Evolutionary conservation across 2,888 invertebrate species (phyloP).

Genomic region (Portevinia maculata): DNA sequence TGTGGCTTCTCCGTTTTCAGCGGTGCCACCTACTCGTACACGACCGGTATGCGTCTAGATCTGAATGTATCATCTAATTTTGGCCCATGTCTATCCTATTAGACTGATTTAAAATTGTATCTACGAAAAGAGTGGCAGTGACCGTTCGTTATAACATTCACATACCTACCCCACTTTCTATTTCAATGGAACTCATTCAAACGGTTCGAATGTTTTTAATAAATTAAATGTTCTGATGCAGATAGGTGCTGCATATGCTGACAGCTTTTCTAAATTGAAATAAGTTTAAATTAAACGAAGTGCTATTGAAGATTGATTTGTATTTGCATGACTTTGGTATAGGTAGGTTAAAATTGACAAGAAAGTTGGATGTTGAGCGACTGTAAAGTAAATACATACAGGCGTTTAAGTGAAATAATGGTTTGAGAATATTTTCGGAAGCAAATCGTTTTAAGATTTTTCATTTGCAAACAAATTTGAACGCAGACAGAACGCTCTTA

Average conservation of each 20-base stretch:
- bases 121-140: constrained; percentile 29
- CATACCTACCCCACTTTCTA: constrained; percentile 36
- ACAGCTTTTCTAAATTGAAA: constrained; percentile 16
- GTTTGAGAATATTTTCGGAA: too few species aligned
- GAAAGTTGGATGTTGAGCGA: background rate
- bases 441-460: too few species aligned
- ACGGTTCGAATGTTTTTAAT: background rate
- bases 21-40: constrained; percentile 19
- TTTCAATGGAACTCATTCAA: constrained; percentile 19
- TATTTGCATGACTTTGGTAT: constrained; percentile 1
- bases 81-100: constrained; percentile 25
- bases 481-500: too few species aligned
- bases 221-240: constrained; percentile 16
- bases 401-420: too few species aligned
- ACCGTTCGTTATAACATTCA: constrained; percentile 36
- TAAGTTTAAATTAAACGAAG: constrained; percentile 12
- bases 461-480: too few species aligned
- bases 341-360: background rate
- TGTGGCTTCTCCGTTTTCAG: constrained; percentile 23
- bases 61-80: constrained; percentile 2
- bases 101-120: constrained; percentile 30
- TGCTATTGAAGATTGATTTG: background rate
- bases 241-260: constrained; percentile 14
- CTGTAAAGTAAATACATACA: background rate
- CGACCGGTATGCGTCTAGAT: constrained; percentile 47